Evolutionary conservation across 2,888 invertebrate genomes (phyloP).

Genomic region (Zaprionus bogoriensis): DNA sequence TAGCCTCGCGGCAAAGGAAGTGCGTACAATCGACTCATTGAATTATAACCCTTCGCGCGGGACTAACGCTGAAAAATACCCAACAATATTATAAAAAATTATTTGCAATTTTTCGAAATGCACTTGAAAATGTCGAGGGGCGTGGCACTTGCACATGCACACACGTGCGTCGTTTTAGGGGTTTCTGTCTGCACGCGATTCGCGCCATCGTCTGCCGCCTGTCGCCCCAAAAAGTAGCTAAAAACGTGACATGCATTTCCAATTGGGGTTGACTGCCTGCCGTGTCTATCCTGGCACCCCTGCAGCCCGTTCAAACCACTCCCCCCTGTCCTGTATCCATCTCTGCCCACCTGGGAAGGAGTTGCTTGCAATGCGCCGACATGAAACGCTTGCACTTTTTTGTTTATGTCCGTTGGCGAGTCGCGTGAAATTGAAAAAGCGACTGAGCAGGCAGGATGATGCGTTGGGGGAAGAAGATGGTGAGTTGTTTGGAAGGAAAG

Average conservation of each 20-base stretch:
- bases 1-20: too few species aligned
- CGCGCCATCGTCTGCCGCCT: slow-evolving; percentile 36
- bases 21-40: too few species aligned
- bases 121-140: slow-evolving; percentile 42
- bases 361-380: slow-evolving; percentile 35
- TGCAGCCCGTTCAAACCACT: not conserved
- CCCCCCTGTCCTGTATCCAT: slow-evolving; percentile 14
- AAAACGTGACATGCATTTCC: slow-evolving; percentile 64
- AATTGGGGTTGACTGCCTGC: slow-evolving; percentile 32
- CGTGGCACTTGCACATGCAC: slow-evolving; percentile 39
- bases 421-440: slow-evolving; percentile 64
- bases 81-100: slow-evolving; percentile 43
- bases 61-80: slow-evolving; percentile 5
- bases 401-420: slow-evolving; percentile 55
- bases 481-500: too few species aligned
- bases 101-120: slow-evolving; percentile 55
- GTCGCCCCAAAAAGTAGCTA: slow-evolving; percentile 61
- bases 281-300: slow-evolving; percentile 10
- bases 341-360: slow-evolving; percentile 28
- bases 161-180: slow-evolving; percentile 56
- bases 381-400: slow-evolving; percentile 69
- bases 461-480: too few species aligned
- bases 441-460: slow-evolving; percentile 7
- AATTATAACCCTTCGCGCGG: slow-evolving; percentile 40
- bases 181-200: slow-evolving; percentile 57